These are phyloP conservation scores for Dyspetes luteomarginatus DNA, from an alignment of 2,888 invertebrate genomes.

Conservation along the genomic window DNA sequence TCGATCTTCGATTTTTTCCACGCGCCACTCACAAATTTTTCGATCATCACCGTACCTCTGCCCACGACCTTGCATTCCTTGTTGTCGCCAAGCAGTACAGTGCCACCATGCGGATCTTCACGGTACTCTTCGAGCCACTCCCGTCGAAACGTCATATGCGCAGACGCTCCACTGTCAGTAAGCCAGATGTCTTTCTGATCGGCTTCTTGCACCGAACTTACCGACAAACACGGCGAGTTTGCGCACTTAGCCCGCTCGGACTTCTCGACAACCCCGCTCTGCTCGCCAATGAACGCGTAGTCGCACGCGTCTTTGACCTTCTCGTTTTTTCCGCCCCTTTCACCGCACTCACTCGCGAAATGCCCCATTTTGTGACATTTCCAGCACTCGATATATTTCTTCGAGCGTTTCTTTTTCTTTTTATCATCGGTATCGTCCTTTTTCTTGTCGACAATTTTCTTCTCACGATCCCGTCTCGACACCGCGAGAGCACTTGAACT, in stretches of 20 bases:
- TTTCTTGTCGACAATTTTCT: no score
- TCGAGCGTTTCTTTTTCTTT: no score
- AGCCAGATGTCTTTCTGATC: conserved; percentile 45
- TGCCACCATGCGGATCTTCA: conserved; percentile 50
- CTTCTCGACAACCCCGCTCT: conserved; percentile 36
- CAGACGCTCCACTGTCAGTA: conserved; percentile 58
- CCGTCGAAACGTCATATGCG: conserved; percentile 54
- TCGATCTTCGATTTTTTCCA: conserved; percentile 25
- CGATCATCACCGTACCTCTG: conserved; percentile 51
- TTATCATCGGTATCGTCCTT: no score
- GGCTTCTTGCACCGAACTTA: conserved; percentile 29
- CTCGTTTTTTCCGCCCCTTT: conserved; percentile 37
- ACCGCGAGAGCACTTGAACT: no score
- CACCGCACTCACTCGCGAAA: no score
- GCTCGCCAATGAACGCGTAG: conserved; percentile 49
- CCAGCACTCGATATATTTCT: no score
- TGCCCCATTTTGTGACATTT: no score
- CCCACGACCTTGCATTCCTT: conserved; percentile 55
- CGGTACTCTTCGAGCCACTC: conserved; percentile 51
- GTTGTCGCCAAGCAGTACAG: conserved; percentile 43
- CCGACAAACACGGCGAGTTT: conserved; percentile 20
- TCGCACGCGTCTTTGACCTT: conserved; percentile 40
- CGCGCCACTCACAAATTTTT: conserved; percentile 1
- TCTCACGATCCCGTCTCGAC: no score
- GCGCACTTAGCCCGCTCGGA: conserved; percentile 42